Conservation (phyloP, 2,797 vertebrate species). For the Scolopax bukidnonensis region DNA sequence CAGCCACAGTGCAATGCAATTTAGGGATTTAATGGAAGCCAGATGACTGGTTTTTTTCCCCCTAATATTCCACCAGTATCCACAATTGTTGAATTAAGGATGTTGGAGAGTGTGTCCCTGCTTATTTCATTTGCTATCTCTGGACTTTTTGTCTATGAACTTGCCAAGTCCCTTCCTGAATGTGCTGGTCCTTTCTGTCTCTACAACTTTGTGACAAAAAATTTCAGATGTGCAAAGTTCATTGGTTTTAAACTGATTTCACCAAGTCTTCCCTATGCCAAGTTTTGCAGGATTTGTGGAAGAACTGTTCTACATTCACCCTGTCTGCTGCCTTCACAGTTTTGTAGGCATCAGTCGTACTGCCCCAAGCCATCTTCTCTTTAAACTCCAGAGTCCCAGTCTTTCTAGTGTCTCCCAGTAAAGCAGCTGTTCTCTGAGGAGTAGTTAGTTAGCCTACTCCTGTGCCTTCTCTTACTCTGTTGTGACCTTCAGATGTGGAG, state of each 20-base stretch:
- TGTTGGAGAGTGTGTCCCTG: background rate
- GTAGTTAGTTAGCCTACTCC: background rate
- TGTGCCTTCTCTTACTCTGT: background rate
- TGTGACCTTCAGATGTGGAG: background rate
- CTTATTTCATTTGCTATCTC: background rate
- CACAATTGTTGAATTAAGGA: background rate
- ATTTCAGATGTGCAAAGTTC: background rate
- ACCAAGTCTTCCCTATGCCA: background rate
- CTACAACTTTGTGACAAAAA: background rate
- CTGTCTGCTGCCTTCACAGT: background rate
- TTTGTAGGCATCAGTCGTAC: background rate
- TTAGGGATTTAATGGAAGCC: background rate
- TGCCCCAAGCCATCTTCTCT: background rate
- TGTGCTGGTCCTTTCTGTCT: background rate
- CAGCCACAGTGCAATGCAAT: background rate
- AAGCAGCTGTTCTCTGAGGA: background rate
- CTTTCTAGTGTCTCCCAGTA: background rate
- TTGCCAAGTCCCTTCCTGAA: background rate
- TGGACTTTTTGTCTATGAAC: background rate
- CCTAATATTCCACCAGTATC: background rate
- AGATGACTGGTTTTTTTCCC: background rate
- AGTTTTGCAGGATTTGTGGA: background rate
- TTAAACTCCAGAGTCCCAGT: background rate
- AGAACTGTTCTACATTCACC: background rate
- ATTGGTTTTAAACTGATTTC: background rate